Base-by-base conservation (phyloP, 2,797 vertebrate genomes). In the Brachymystax lenok region DNA sequence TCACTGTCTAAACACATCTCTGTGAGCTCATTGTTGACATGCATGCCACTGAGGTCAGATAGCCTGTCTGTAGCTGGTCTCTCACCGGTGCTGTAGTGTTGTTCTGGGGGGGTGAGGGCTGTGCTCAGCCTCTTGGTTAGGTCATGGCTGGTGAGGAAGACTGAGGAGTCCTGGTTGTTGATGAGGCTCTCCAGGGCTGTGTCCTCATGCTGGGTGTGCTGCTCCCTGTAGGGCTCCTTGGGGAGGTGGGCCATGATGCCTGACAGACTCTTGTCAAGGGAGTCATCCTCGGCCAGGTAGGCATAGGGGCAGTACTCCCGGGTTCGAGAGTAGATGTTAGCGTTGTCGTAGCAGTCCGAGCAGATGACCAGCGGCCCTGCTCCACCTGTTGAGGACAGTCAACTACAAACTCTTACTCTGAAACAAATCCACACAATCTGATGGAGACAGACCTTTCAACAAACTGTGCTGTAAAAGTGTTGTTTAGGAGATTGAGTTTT, bases 331-430 rank as follows among this genome's bases (percentile, higher is more conserved):
- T 98, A 99, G 88, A 99, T 96, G 92, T 97, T 98, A 74, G 97
- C 97, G 0, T 97, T 99, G 92, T 99, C 98, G 0, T 99, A 99
- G 86, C 98, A 99, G 86, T 99, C 98, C 0, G 98, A 98, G 88
- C 98, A 99, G 91, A 99, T 98, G 88, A 98, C 95, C 77, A 97
- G 77, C 0, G 95, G 92, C 1, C 93, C 91, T 0, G 90, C 74
- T 1, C 89, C 89, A 17, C 92, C 94, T 95, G 83, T 17, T 46
- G 24, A 21, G 2, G 21, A 24, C 21, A 63, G 24, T 24, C 3
- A 8, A 24, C 24, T 63, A 24, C 21, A 63, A 27, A 24, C 10
- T 46, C 10, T 46, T 46, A 46, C 10, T 46, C 40, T 46, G 40
- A 46, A 46, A 46, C 40, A 46, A 46, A 46, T 46, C 40, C 40